Conservation (phyloP, 2,888 invertebrate species). For the Drosophila falleni region DNA sequence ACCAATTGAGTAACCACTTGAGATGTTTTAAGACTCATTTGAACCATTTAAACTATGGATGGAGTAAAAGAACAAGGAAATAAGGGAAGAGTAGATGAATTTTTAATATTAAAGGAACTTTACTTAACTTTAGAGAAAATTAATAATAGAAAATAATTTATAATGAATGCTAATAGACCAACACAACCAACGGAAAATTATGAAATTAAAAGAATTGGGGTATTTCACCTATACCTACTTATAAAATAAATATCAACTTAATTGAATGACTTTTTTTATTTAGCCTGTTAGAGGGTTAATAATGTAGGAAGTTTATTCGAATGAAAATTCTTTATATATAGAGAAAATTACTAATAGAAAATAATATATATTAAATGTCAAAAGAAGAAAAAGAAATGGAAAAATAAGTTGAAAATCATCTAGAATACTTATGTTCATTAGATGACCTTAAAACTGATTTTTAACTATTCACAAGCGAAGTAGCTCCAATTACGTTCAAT, state of each 20-base stretch:
- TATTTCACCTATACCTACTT: too few relatives aligned
- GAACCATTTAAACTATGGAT: background rate
- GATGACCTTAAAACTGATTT: too few relatives aligned
- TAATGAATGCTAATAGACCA: background rate
- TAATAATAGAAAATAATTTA: background rate
- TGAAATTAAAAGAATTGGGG: too few relatives aligned
- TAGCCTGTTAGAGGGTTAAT: background rate
- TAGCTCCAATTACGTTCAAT: too few relatives aligned
- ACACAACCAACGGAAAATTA: too few relatives aligned
- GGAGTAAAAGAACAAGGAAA: background rate
- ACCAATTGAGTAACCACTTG: constrained; percentile 35
- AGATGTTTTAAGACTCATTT: constrained; percentile 21
- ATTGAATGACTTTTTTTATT: too few relatives aligned
- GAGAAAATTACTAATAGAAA: background rate
- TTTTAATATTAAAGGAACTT: background rate
- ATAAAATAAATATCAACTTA: too few relatives aligned
- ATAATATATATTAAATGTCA: background rate
- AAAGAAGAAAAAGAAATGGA: background rate
- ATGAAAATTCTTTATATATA: background rate
- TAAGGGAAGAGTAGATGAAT: background rate
- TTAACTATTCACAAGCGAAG: too few relatives aligned
- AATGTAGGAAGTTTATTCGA: background rate
- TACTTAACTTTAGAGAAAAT: background rate
- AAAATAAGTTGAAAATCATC: background rate
- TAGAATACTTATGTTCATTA: too few relatives aligned